Conservation (phyloP, 2,797 vertebrate species). For the Sebastes hopkinsi region DNA sequence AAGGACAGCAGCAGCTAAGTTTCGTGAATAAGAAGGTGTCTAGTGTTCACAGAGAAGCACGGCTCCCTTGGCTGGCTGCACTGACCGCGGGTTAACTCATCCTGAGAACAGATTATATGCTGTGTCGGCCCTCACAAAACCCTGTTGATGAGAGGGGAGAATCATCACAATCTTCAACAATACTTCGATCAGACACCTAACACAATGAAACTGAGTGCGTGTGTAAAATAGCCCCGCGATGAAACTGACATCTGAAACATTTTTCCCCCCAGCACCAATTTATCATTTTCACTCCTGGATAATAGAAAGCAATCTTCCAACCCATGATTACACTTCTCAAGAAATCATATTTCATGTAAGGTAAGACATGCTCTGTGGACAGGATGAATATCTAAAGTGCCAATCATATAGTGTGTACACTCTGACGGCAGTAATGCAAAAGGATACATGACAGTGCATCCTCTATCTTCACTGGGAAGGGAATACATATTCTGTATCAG, state of each 20-base stretch:
- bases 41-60: conserved; percentile 21
- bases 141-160: conserved; percentile 55
- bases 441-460: conserved; percentile 66
- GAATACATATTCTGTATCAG: conserved; percentile 63
- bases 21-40: conserved; percentile 28
- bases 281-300: conserved; percentile 76
- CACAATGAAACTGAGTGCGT: conserved; percentile 67
- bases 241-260: conserved; percentile 72
- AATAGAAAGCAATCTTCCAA: conserved; percentile 79
- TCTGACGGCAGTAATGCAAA: conserved; percentile 66
- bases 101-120: conserved; percentile 51
- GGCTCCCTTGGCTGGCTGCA: not conserved
- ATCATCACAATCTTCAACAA: conserved; percentile 67
- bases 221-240: conserved; percentile 66
- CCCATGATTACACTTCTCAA: conserved; percentile 74
- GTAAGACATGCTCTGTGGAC: conserved; percentile 64
- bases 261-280: conserved; percentile 63
- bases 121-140: conserved; percentile 47
- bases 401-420: conserved; percentile 72
- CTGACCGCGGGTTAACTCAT: conserved; percentile 43
- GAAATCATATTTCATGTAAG: conserved; percentile 77
- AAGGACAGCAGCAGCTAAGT: conserved; percentile 36
- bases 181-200: conserved; percentile 66
- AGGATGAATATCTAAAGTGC: conserved; percentile 72
- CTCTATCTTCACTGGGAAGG: conserved; percentile 43